Percentiles rank a stretch among this genome's conserved stretches.
Conservation (phyloP, 1,140 invertebrate species). For the Magallana angulata region DNA sequence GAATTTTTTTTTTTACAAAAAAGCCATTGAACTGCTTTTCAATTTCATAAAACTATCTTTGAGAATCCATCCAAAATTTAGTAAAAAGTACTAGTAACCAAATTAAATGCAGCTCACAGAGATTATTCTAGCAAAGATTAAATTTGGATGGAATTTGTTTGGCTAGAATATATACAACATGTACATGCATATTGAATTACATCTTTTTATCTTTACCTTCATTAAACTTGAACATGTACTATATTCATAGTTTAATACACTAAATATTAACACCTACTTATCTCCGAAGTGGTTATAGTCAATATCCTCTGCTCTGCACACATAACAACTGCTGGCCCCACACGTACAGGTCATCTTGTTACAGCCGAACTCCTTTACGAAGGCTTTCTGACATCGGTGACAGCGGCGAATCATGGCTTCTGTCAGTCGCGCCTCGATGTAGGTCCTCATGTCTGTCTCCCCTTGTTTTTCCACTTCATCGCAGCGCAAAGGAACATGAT, state of each 20-base stretch:
- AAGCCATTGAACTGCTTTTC: not conserved
- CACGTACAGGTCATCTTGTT: slow-evolving; percentile 87
- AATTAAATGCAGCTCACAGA: no score
- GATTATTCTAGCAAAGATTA: no score
- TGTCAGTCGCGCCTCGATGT: slow-evolving; percentile 85
- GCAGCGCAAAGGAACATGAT: slow-evolving; percentile 84
- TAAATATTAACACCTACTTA: slow-evolving; percentile 13
- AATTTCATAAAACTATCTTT: no score
- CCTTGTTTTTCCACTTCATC: slow-evolving; percentile 83
- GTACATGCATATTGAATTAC: no score
- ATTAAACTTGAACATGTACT: no score
- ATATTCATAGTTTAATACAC: no score
- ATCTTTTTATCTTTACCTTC: no score
- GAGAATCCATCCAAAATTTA: no score
- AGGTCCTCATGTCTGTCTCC: slow-evolving; percentile 81
- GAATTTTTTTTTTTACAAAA: not conserved
- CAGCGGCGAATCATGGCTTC: slow-evolving; percentile 85
- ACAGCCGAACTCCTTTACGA: slow-evolving; percentile 84
- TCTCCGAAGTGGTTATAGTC: slow-evolving; percentile 84
- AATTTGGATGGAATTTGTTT: no score
- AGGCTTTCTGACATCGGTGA: slow-evolving; percentile 82
- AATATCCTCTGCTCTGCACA: slow-evolving; percentile 83
- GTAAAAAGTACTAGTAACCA: no score
- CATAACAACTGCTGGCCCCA: slow-evolving; percentile 86
- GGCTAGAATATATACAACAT: no score